These are phyloP conservation scores for Adelphocoris suturalis DNA, from an alignment of 2,888 invertebrate species.

Conservation along the genomic window DNA sequence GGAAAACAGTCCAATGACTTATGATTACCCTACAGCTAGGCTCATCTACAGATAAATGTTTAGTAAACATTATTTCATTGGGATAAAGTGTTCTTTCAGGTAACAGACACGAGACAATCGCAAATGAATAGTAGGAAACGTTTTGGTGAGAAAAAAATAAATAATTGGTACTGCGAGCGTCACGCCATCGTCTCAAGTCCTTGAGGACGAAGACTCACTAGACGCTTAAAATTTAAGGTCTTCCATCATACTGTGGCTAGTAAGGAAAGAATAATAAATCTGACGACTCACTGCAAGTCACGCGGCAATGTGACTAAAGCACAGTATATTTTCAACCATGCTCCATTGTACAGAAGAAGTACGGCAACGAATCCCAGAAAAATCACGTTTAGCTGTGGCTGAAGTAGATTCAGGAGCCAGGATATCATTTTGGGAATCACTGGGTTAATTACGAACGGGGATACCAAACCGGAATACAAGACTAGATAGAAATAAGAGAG, in stretches of 20 bases:
- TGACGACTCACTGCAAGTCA: constrained; percentile 65
- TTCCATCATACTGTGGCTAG: background rate
- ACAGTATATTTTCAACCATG: constrained; percentile 38
- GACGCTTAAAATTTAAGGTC: background rate
- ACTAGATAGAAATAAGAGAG: background rate
- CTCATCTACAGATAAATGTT: no score
- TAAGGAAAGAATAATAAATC: background rate
- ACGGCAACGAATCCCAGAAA: constrained; percentile 37
- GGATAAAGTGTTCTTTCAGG: no score
- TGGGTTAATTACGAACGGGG: background rate
- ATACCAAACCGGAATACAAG: background rate
- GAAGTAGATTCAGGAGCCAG: constrained; percentile 12
- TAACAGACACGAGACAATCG: no score
- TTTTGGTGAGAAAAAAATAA: background rate
- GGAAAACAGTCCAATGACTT: no score
- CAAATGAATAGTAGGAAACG: background rate
- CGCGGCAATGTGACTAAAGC: constrained; percentile 44
- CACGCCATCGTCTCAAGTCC: background rate
- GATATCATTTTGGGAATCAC: constrained; percentile 8
- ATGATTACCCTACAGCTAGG: no score
- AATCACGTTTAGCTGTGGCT: constrained; percentile 45
- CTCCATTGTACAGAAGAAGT: background rate
- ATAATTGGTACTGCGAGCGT: background rate
- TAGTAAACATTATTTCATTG: no score
- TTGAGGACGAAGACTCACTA: background rate